These are phyloP conservation scores for Pollenia angustigena DNA, from an alignment of 2,888 invertebrate species.

Conservation along the genomic window DNA sequence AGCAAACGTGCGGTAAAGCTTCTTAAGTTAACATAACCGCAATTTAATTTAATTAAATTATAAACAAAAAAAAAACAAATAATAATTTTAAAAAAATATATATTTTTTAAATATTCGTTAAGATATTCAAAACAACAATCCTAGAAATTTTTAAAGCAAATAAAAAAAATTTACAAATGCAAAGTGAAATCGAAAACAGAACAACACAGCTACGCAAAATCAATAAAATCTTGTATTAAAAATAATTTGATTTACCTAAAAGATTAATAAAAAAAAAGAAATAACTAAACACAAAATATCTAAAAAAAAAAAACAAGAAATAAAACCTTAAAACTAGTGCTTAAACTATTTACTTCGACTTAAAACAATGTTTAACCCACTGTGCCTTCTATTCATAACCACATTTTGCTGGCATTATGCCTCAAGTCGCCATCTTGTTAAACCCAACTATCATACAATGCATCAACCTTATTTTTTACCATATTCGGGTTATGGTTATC, in stretches of 20 bases:
- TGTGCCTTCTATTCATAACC: conserved; percentile 1
- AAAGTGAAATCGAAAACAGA: conserved; percentile 17
- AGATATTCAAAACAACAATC: too few relatives aligned
- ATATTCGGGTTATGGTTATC: conserved; percentile 48
- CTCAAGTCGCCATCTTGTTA: conserved; percentile 45
- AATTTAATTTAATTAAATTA: conserved; percentile 48
- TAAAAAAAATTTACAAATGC: conserved; percentile 3
- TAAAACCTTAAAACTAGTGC: not conserved
- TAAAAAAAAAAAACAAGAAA: conserved; percentile 8
- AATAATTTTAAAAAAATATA: conserved; percentile 11
- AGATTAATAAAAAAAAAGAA: not conserved
- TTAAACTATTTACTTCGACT: not conserved
- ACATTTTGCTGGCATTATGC: conserved; percentile 9
- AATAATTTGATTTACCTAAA: not conserved
- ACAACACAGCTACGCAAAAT: not conserved
- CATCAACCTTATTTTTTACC: conserved; percentile 31
- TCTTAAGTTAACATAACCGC: conserved; percentile 59
- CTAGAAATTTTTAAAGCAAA: not conserved
- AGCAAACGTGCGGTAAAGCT: conserved; percentile 69
- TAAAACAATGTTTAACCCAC: conserved; percentile 40
- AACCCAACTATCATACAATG: conserved; percentile 5
- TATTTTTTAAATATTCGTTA: not conserved
- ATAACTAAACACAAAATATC: not conserved
- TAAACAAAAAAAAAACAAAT: conserved; percentile 59
- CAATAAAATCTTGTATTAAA: not conserved